Evolutionary conservation across 2,888 invertebrate species (phyloP), one percentile per base, ranked within the genome.

Genomic region (Marronus borbonicus): DNA sequence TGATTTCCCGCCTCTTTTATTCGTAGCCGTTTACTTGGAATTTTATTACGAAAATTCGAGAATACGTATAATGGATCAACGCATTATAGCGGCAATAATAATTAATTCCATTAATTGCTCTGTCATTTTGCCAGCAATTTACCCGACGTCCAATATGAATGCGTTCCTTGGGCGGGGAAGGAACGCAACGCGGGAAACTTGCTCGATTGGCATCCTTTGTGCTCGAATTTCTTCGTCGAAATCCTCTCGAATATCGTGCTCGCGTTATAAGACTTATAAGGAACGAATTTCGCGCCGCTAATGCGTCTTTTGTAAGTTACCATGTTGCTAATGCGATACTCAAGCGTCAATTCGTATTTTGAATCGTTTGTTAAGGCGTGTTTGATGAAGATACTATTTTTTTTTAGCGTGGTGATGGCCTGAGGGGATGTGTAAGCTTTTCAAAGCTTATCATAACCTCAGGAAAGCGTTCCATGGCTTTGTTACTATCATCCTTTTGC

Each of bases 81-180:
- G 70, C 17, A 58, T 70, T 58, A 70, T 49, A 70, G 20, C 70
- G 58, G 70, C 58, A 70, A 58, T 55, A 58, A 70, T 70, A 70
- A 70, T 70, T 70, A 69, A 69, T 69, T 69, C 58, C 36, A 70
- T 70, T 70, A 70, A 70, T 70, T 70, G 17, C 58, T 36, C 39
- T 70, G 55, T 58, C 70, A 49, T 68, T 58, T 36, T 31, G 55
- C 52, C n/a, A 36, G 64, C 64, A 17, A 28, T 31, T 64, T n/a
- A 36, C n/a, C 36, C 44, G 8, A 44, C 66, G 39, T 66, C 14
- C 7, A 60, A 24, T 60, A 60, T 1, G 60, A 60, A 60, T 60
- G 28, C 12, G 1, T 52, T n/a, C 60, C 10, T 28, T 60, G 17
- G 8, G 3, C 14, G 7, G 2, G 3, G n/a, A 8, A 7, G 8